A percentile compares a stretch with the other conserved stretches of the same genome.
phyloP scores from a whole-genome alignment of 2,797 vertebrate genomes.

The Girardinus metallicus region DNA sequence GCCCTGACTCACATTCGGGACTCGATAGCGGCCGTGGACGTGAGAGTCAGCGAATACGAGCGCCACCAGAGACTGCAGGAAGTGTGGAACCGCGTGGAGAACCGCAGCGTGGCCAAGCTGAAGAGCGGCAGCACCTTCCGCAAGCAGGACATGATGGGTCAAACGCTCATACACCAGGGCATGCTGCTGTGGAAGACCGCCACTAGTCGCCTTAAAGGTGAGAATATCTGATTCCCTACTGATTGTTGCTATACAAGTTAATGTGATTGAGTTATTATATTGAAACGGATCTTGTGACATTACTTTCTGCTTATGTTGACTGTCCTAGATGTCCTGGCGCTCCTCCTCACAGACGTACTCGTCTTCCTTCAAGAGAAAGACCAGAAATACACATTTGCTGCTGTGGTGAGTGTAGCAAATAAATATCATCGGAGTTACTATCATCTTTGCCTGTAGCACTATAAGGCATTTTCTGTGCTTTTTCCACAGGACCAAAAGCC shows the following conservation, averaged over 20 bases:
- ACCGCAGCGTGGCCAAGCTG: constrained; percentile 90
- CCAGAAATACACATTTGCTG: constrained; percentile 94
- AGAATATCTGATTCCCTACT: accelerated
- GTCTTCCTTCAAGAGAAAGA: constrained; percentile 98
- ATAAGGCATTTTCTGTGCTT: background rate
- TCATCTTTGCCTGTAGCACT: background rate
- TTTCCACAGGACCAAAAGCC: constrained; percentile 92
- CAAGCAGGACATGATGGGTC: constrained; percentile 89
- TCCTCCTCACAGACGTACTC: constrained; percentile 91
- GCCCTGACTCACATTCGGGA: constrained; percentile 88
- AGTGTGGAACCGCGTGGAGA: constrained; percentile 90
- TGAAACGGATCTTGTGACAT: background rate
- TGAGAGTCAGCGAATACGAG: constrained; percentile 91
- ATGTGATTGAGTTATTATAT: background rate
- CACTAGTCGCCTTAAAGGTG: constrained; percentile 95
- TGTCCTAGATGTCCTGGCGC: constrained; percentile 87
- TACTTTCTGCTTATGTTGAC: constrained; percentile 29
- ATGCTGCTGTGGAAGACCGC: constrained; percentile 95
- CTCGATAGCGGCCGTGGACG: constrained; percentile 88
- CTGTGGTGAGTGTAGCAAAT: constrained; percentile 85
- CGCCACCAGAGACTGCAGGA: constrained; percentile 88
- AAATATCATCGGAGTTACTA: too few species aligned
- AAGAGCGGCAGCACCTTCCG: constrained; percentile 90
- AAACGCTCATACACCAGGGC: constrained; percentile 87
- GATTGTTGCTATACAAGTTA: background rate